Percentiles rank a stretch among this genome's conserved stretches.
Evolutionary conservation across 1,140 invertebrate genomes (phyloP).

Genomic region (Macrostomum lignano): DNA sequence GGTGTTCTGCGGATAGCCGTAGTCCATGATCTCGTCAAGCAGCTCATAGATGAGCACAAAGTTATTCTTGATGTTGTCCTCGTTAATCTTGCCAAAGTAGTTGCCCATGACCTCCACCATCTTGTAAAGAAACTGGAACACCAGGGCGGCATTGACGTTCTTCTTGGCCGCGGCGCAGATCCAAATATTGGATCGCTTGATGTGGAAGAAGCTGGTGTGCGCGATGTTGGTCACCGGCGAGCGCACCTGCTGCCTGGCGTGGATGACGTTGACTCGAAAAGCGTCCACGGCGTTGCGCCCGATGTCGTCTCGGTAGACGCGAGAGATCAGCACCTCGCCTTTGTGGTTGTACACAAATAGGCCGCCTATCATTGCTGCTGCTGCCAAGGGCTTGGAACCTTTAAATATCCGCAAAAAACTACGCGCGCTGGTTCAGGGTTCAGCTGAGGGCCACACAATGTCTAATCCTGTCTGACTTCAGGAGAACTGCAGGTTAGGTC

Average conservation of each 20-base stretch:
- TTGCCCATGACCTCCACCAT: slow-evolving; percentile 95
- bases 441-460: no score
- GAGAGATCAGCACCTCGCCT: slow-evolving; percentile 94
- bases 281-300: slow-evolving; percentile 87
- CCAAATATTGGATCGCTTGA: slow-evolving; percentile 89
- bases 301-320: slow-evolving; percentile 97
- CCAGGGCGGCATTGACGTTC: slow-evolving; percentile 99
- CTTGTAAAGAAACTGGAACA: slow-evolving; percentile 95
- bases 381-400: not conserved
- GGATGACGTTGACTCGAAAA: slow-evolving; percentile 94
- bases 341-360: slow-evolving; percentile 99
- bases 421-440: no score
- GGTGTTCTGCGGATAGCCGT: slow-evolving; percentile 98
- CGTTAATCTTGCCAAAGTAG: slow-evolving; percentile 95
- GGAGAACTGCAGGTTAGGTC: no score
- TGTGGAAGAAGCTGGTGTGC: slow-evolving; percentile 92
- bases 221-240: slow-evolving; percentile 97
- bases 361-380: slow-evolving; percentile 80
- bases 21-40: slow-evolving; percentile 75
- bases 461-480: no score
- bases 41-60: slow-evolving; percentile 96
- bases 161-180: slow-evolving; percentile 92
- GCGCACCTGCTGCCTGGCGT: slow-evolving; percentile 85
- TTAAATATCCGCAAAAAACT: no score
- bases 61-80: slow-evolving; percentile 99